These are phyloP conservation scores for Acipenser ruthenus DNA, from an alignment of 2,797 vertebrate species.

Conservation along the genomic window DNA sequence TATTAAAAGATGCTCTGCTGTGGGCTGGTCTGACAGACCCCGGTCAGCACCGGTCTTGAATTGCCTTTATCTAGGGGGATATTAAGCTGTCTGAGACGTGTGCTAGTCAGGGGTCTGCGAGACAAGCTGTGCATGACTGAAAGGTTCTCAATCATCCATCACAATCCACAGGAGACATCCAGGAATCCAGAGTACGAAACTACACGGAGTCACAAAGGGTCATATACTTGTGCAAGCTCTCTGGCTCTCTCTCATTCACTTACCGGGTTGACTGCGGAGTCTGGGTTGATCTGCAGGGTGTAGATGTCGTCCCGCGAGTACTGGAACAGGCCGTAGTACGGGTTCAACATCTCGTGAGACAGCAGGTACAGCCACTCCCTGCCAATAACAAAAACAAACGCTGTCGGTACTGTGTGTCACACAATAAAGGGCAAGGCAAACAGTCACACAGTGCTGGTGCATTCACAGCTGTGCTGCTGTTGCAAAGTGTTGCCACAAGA, in stretches of 20 bases:
- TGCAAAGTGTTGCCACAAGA: not conserved
- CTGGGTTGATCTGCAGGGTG: slow-evolving; percentile 92
- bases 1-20: too few species aligned
- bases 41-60: too few species aligned
- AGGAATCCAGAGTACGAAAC: too few species aligned
- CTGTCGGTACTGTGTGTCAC: slow-evolving; percentile 1
- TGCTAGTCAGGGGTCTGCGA: too few species aligned
- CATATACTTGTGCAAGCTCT: too few species aligned
- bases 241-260: slow-evolving; percentile 10
- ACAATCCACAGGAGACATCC: too few species aligned
- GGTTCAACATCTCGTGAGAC: slow-evolving; percentile 97
- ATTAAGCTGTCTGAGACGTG: too few species aligned
- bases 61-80: too few species aligned
- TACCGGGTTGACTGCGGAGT: slow-evolving; percentile 95
- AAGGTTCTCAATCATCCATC: too few species aligned
- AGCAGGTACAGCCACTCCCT: slow-evolving; percentile 96
- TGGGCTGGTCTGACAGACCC: too few species aligned
- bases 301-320: slow-evolving; percentile 97
- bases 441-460: not conserved
- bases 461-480: not conserved
- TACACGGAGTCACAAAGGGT: too few species aligned
- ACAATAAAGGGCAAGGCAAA: not conserved
- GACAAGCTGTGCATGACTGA: too few species aligned
- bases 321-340: slow-evolving; percentile 95
- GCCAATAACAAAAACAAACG: slow-evolving; percentile 16